A percentile compares a stretch with the other conserved stretches of the same genome.
Evolutionary conservation across 2,888 invertebrate species (phyloP).

Genomic region (Eupithecia pulchellata): DNA sequence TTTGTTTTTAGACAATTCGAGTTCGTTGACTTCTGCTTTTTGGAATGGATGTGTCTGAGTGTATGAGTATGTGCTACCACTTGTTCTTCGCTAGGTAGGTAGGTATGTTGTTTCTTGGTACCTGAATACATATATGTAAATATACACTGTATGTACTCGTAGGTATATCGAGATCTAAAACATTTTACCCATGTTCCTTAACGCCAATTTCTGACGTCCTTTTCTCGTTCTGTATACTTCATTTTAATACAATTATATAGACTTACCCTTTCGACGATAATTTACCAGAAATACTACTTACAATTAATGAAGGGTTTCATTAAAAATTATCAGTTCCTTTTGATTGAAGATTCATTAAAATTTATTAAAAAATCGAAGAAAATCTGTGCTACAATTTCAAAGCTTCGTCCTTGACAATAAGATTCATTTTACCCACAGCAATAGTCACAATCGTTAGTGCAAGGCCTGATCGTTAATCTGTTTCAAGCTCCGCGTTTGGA

Average conservation of each 20-base stretch:
- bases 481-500: background rate
- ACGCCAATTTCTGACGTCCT: background rate
- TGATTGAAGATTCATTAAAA: background rate
- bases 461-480: background rate
- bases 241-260: background rate
- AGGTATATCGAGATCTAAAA: background rate
- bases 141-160: background rate
- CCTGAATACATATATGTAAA: background rate
- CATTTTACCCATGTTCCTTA: background rate
- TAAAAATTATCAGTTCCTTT: background rate
- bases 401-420: background rate
- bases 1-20: background rate
- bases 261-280: background rate
- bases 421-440: background rate
- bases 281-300: background rate
- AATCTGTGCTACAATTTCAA: background rate
- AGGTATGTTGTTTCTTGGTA: background rate
- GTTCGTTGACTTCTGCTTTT: constrained; percentile 4
- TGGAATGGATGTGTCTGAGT: constrained; percentile 6
- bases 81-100: background rate
- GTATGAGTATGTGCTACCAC: background rate
- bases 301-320: background rate
- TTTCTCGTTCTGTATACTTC: background rate
- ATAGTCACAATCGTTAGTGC: background rate
- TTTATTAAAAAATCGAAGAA: background rate